phyloP scores from a whole-genome alignment of 1,140 invertebrate genomes.

The Cherax quadricarinatus region DNA sequence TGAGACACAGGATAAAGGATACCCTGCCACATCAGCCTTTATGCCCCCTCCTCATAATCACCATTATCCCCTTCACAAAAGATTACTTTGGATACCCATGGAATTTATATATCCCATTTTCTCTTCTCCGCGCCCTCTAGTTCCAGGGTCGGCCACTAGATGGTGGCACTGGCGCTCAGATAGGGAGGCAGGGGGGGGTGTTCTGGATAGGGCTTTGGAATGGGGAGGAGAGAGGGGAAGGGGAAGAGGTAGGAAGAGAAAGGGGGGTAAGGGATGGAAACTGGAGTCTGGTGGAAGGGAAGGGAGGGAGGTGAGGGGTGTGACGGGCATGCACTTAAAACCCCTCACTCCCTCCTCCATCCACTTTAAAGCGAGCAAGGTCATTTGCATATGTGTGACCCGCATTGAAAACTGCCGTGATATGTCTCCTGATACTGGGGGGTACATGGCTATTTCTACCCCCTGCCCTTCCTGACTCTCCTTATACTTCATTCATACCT shows the following conservation, averaged over 20 bases:
- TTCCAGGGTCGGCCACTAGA: conserved; percentile 57
- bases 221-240: background rate
- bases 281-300: background rate
- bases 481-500: too few relatives aligned
- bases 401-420: conserved; percentile 66
- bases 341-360: background rate
- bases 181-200: conserved; percentile 24
- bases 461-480: background rate
- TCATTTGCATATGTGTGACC: conserved; percentile 71
- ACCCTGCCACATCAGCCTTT: background rate
- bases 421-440: conserved; percentile 50
- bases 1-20: too few relatives aligned
- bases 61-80: background rate
- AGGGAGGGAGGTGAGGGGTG: conserved; percentile 1
- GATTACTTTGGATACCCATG: conserved; percentile 50
- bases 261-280: background rate
- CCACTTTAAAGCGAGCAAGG: conserved; percentile 66
- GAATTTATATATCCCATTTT: conserved; percentile 62
- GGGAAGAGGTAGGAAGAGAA: background rate
- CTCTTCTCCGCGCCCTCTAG: conserved; percentile 48
- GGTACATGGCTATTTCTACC: background rate
- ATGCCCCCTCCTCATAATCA: conserved; percentile 33
- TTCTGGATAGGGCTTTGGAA: background rate
- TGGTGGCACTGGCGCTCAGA: conserved; percentile 47
- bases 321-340: conserved; percentile 1